Evolutionary conservation across 1,140 invertebrate species (phyloP), one percentile per base, ranked within the genome.

Genomic region (Meloidogyne chitwoodi): DNA sequence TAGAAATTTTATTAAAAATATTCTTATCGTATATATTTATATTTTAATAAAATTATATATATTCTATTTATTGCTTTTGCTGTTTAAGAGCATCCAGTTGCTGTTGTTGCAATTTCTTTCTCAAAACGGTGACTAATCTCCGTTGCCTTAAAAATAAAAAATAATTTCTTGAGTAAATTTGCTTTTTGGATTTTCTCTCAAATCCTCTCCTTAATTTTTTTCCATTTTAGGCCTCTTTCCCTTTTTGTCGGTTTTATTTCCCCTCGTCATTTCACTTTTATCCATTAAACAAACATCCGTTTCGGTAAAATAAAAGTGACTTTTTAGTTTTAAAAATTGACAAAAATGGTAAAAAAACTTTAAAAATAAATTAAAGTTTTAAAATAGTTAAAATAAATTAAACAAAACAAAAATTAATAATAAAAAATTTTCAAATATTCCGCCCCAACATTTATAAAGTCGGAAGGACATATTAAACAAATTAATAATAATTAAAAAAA

Each of bases 51-150:
- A n/a, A n/a, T n/a, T n/a, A n/a, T n/a, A n/a, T n/a, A n/a, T n/a
- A n/a, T n/a, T 3, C 2, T 68, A 14, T 10, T 68, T 29, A 22
- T 68, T 22, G 10, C 8, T 22, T 68, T 68, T 31, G 8, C 16
- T 68, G 14, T 19, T 68, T 68, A 16, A 63, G 19, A 56, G 12
- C 61, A 34, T 79, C 77, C 26, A 79, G 22, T 61, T 79, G 68
- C 34, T 67, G 69, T 65, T 79, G 78, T 56, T 79, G 78, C 24
- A 79, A 73, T 38, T 79, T 79, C 26, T 79, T 79, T 27, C 78
- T 75, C 12, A 79, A 34, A 22, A 79, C 78, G 2, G 78, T 79
- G n/a, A 79, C 77, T n/a, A 79, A 44, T n/a, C 78, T 77, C 29
- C 74, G 72, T 56, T 79, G 78, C 69, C 78, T 79, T 31, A 68